Evolutionary conservation across 2,113 vertebrate species (phyloP).

Genomic region (Coptodon rendalli): DNA sequence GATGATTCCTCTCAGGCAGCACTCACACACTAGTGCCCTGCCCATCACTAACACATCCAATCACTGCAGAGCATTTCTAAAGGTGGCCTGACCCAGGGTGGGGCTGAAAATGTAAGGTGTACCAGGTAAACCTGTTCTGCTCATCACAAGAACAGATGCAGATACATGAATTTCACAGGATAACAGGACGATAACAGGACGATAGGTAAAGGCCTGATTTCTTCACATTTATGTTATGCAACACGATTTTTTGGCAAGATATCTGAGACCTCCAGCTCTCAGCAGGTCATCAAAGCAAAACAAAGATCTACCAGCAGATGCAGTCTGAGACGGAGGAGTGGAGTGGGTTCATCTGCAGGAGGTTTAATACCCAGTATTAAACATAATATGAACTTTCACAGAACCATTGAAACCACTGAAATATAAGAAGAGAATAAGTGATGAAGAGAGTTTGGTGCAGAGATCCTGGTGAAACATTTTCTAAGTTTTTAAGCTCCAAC

Average conservation of each 20-base stretch:
- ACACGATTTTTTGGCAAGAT: background rate
- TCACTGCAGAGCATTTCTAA: background rate
- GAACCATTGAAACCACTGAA: background rate
- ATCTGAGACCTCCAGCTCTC: background rate
- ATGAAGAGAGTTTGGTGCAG: rapidly evolving
- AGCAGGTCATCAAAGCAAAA: background rate
- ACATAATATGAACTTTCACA: background rate
- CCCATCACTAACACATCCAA: background rate
- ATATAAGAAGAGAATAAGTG: background rate
- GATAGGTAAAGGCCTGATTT: background rate
- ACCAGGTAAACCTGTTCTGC: background rate
- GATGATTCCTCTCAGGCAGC: background rate
- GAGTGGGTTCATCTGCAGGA: background rate
- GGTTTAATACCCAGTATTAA: background rate
- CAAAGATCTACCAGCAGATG: background rate
- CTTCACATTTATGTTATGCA: background rate
- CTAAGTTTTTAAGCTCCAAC: background rate
- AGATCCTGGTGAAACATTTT: background rate
- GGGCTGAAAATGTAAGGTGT: background rate
- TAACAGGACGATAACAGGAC: background rate
- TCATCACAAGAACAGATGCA: background rate
- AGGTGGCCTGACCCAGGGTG: background rate
- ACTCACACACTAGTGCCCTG: background rate
- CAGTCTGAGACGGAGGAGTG: background rate
- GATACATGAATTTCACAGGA: background rate